phyloP scores from a whole-genome alignment of 2,888 invertebrate species.

The Xestia xanthographa region DNA sequence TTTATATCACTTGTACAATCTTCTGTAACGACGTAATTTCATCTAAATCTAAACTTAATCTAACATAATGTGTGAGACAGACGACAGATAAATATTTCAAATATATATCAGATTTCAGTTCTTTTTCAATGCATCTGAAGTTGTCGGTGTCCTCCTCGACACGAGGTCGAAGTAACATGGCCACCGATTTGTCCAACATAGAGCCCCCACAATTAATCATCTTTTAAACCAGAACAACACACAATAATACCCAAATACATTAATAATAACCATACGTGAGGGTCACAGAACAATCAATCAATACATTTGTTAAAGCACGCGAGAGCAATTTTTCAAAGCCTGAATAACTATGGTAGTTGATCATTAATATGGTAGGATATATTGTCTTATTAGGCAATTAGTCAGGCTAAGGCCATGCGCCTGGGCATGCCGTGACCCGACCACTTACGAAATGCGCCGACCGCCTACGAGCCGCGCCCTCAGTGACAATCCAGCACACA shows the following conservation, averaged over 20 bases:
- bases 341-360: constrained; percentile 34
- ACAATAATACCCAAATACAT: constrained; percentile 37
- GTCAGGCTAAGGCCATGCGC: constrained; percentile 57
- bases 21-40: too few relatives aligned
- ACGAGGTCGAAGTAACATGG: constrained; percentile 17
- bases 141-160: neutral
- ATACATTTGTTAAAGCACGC: constrained; percentile 39
- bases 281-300: constrained; percentile 61
- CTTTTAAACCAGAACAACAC: constrained; percentile 35
- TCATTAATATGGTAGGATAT: constrained; percentile 61
- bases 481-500: constrained; percentile 52
- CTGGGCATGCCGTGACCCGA: constrained; percentile 60
- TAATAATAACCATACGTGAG: constrained; percentile 40
- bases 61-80: too few relatives aligned
- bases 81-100: too few relatives aligned
- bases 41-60: too few relatives aligned
- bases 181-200: constrained; percentile 27
- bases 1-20: too few relatives aligned
- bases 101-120: too few relatives aligned
- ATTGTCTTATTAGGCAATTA: constrained; percentile 72
- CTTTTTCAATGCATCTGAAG: neutral
- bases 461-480: constrained; percentile 59
- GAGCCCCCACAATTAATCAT: constrained; percentile 42
- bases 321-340: constrained; percentile 61
- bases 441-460: constrained; percentile 62